phyloP scores from a whole-genome alignment of 2,797 vertebrate genomes.

The Delichon dasypus region DNA sequence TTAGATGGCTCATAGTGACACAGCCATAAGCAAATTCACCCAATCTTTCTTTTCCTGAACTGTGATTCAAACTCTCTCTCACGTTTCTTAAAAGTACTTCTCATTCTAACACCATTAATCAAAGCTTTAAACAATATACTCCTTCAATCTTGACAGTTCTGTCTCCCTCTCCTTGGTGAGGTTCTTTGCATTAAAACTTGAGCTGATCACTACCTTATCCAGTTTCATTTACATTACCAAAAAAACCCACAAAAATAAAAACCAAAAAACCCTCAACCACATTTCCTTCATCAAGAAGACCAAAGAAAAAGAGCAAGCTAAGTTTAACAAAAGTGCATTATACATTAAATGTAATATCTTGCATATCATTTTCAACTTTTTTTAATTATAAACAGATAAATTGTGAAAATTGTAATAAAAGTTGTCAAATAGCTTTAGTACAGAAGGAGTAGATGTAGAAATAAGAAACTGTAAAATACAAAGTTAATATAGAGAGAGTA shows the following conservation, averaged over 20 bases:
- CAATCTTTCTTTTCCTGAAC: not conserved
- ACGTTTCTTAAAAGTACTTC: not conserved
- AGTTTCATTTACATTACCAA: not conserved
- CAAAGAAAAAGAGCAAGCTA: not conserved
- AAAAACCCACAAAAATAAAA: not conserved
- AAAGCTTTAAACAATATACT: not conserved
- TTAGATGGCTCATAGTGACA: not conserved
- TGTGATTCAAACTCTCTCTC: not conserved
- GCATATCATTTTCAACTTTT: not conserved
- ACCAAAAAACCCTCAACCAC: not conserved
- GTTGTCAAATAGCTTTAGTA: not conserved
- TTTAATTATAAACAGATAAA: not conserved
- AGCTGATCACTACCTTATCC: not conserved
- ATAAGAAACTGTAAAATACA: not conserved
- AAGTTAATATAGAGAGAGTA: not conserved
- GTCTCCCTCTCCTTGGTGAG: not conserved
- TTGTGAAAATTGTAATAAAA: not conserved
- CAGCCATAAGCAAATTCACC: not conserved
- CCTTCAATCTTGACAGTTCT: not conserved
- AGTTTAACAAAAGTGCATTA: not conserved
- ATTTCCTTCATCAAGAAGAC: not conserved
- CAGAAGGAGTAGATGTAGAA: not conserved
- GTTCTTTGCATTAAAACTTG: not conserved
- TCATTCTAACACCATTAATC: not conserved
- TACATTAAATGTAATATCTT: not conserved